Conservation (phyloP, 2,797 vertebrate genomes). For the Cygnus olor region DNA sequence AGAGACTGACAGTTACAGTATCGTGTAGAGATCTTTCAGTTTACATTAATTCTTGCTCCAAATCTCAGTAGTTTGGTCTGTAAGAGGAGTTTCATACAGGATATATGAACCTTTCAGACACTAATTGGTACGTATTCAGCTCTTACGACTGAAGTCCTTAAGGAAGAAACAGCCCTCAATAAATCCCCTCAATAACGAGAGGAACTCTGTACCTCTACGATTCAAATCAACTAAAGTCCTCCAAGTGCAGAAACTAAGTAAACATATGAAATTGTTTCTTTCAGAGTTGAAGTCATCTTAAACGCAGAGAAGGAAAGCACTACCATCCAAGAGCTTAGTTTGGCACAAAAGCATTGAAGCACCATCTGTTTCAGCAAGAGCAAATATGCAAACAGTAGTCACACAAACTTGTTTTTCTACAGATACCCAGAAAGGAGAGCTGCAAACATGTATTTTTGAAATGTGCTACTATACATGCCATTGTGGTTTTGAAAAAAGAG, state of each 20-base stretch:
- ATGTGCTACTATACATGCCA: background rate
- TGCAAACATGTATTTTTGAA: background rate
- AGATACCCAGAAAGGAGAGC: background rate
- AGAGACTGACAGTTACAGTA: background rate
- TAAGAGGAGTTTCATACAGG: constrained; percentile 23
- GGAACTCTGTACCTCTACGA: background rate
- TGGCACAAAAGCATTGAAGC: background rate
- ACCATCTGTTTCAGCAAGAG: background rate
- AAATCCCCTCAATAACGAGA: background rate
- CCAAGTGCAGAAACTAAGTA: background rate
- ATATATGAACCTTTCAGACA: background rate
- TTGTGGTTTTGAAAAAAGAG: background rate
- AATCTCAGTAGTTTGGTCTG: background rate
- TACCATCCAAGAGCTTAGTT: background rate
- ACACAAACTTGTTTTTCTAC: background rate
- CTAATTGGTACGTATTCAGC: background rate
- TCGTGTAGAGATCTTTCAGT: background rate
- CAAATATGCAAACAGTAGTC: background rate
- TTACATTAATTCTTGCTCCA: background rate
- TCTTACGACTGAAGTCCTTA: background rate
- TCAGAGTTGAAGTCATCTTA: background rate
- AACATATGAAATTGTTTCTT: background rate
- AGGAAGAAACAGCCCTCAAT: background rate
- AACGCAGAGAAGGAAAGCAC: background rate
- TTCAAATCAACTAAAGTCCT: background rate